Evolutionary conservation across 37 sponge, comb jelly and placozoan species (phyloP).

Genomic region (Dysidea cf. avara): DNA sequence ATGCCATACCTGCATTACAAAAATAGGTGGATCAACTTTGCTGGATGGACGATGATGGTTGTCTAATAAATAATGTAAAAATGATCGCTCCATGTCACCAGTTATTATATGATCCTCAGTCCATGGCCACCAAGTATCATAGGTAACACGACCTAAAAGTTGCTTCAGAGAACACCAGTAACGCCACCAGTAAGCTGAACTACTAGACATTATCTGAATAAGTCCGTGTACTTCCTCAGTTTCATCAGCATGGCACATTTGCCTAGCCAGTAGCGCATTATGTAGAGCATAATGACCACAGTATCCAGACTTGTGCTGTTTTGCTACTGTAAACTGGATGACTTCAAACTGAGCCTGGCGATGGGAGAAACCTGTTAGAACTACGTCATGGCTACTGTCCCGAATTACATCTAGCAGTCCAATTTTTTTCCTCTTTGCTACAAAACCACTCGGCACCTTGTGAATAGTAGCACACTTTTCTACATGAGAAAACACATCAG

Average conservation of each 20-base stretch:
- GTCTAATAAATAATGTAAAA: conserved; percentile 28
- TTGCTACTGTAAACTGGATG: too few relatives aligned
- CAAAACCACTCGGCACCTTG: too few relatives aligned
- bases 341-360: too few relatives aligned
- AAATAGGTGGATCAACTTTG: too few relatives aligned
- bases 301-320: conserved; percentile 18
- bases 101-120: conserved; percentile 13
- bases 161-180: conserved; percentile 41
- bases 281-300: conserved; percentile 57
- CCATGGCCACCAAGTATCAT: conserved; percentile 62
- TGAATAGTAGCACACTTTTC: too few relatives aligned
- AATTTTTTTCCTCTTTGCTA: too few relatives aligned
- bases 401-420: too few relatives aligned
- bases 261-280: conserved; percentile 15
- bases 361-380: too few relatives aligned
- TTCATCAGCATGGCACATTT: conserved; percentile 1
- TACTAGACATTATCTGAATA: not conserved
- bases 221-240: not conserved
- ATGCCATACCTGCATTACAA: too few relatives aligned
- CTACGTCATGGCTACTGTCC: too few relatives aligned
- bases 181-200: conserved; percentile 2
- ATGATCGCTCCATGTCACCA: conserved; percentile 58
- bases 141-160: conserved; percentile 18
- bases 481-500: too few relatives aligned
- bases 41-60: not conserved